Evolutionary conservation across 2,113 vertebrate genomes (phyloP), one percentile per base, ranked within the genome.

Genomic region (Herpetotheres cachinnans): DNA sequence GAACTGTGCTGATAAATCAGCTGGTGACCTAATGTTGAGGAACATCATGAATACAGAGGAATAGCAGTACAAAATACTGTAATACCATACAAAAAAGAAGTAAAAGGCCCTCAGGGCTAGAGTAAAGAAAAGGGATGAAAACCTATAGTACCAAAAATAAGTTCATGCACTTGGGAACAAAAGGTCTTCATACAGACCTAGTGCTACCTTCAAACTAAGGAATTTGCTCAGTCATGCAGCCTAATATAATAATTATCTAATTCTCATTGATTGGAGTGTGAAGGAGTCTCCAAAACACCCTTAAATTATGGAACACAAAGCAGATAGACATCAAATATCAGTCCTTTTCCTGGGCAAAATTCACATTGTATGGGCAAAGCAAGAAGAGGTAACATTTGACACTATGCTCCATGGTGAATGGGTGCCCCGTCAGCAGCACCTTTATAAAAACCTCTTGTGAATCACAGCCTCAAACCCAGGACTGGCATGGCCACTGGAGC

Each of bases 11-110:
- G 63, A 96, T 86, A 83, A 90, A 96, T 96, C 93, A 95, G 62
- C 34, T 66, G 38, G 71, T 94, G 93, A 94, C 73, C 78, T 93
- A 96, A 95, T 70, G 26, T 79, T 93, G 94, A 94, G 79, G 87
- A 93, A 93, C 85, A 83, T 77, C 34, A 44, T 66, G 85, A 93
- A 77, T 88, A 82, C 27, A 69, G 54, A 80, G 36, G 44, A 95
- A 85, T 7, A 92, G 78, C 46, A 86, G 82, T n/a, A n/a, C n/a
- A n/a, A n/a, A n/a, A n/a, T n/a, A n/a, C n/a, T n/a, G n/a, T n/a
- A 94, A 69, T 77, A 87, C 54, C 36, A 46, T 58, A 50, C 16
- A 82, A 63, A 86, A 55, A 78, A 89, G 42, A 69, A 78, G 72
- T 47, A 84, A 72, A 84, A 40, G 73, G 52, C 70, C 59, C 61